Conservation (phyloP, 2,888 invertebrate species). For the Alloplasta piceator region DNA sequence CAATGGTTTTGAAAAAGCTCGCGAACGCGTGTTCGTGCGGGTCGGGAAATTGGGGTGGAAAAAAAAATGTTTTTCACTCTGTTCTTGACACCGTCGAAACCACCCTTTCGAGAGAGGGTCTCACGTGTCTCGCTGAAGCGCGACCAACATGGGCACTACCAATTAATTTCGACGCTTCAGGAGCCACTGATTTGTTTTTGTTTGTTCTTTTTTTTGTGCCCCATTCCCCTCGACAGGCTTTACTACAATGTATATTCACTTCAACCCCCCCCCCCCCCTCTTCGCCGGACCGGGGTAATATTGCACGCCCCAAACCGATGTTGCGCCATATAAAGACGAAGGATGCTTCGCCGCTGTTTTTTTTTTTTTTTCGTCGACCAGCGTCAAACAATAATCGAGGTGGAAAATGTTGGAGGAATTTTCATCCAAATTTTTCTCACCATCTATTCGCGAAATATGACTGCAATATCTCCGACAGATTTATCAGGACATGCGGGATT, state of each 20-base stretch:
- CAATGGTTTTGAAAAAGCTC: too few relatives aligned
- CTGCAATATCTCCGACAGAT: too few relatives aligned
- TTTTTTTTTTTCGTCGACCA: too few relatives aligned
- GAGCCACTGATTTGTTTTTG: constrained; percentile 3
- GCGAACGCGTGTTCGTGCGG: background rate
- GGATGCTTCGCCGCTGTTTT: too few relatives aligned
- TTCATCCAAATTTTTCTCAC: too few relatives aligned
- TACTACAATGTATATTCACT: background rate
- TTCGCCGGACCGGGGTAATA: background rate
- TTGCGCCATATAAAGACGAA: background rate
- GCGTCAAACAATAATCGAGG: too few relatives aligned
- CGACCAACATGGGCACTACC: background rate
- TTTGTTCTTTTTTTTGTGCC: constrained; percentile 5
- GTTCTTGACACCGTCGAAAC: constrained; percentile 13
- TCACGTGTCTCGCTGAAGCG: constrained; percentile 3
- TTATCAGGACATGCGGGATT: too few relatives aligned
- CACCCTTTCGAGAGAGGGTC: constrained; percentile 12
- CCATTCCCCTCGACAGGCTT: background rate
- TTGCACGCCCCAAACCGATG: background rate
- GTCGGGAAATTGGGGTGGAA: constrained; percentile 29
- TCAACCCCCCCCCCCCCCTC: background rate
- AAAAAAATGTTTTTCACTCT: constrained; percentile 18
- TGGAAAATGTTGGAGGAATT: too few relatives aligned
- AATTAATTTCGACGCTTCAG: constrained; percentile 43
- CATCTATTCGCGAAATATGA: too few relatives aligned